Evolutionary conservation across 1,140 invertebrate genomes (phyloP), one percentile per base, ranked within the genome.

Genomic region (Drosophila navojoa): DNA sequence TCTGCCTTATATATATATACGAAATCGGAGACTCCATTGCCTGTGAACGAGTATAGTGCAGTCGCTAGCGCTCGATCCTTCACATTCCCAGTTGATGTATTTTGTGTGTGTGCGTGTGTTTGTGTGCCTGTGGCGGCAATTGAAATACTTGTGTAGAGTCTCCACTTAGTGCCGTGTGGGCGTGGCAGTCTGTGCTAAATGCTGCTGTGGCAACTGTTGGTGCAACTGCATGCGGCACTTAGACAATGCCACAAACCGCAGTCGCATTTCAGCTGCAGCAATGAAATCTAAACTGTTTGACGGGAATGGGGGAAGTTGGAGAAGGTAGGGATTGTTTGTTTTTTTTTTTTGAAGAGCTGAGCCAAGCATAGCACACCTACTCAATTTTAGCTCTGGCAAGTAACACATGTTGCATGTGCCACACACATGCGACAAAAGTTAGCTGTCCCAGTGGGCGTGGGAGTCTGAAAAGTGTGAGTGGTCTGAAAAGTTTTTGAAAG

Each of bases 201-300:
- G 60, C 11, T 42, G 53, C 29, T 47, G 54, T 9, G 32, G 32
- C 50, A 29, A 44, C 38, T 45, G 60, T 38, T 27, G n/a, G 27
- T 40, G 54, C 54, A 59, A 22, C 44, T 70, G 68, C 50, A 61
- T 38, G 52, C 44, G 58, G 53, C 52, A 52, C 62, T 67, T 52
- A 27, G 64, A 60, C 53, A 66, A 45, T 16, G 42, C 42, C 42
- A 45, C 42, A 73, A 72, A 62, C 49, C 45, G 49, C 53, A 68
- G 74, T 74, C 50, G 29, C 47, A 61, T 66, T 57, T 66, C 57
- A 64, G 67, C 53, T 71, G 77, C 54, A 81, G 63, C 64, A 80
- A 74, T 80, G 50, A 69, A 80, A 85, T 66, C 73, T 71, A 62
- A 68, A 61, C 57, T 72, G 50, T 55, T 52, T 35, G 69, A 44